Evolutionary conservation across 2,113 vertebrate genomes (phyloP).

Genomic region (Arenaria interpres): DNA sequence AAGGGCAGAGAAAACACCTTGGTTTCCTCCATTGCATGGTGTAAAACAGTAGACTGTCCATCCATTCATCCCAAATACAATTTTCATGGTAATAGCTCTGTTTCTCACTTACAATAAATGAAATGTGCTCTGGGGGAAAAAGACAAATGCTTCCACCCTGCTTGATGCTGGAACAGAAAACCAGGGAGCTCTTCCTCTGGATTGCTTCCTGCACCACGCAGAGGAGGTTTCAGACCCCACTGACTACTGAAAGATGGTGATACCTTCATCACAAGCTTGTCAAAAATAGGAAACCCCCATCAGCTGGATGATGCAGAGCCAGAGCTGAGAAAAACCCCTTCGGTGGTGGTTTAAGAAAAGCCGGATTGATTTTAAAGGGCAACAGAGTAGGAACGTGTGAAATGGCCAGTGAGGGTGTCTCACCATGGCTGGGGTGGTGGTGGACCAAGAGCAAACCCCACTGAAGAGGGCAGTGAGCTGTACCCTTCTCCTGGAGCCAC

Average conservation of each 20-base stretch:
- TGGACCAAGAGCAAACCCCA: not conserved
- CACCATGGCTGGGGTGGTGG: not conserved
- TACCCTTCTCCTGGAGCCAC: not conserved
- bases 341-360: not conserved
- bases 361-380: not conserved
- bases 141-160: not conserved
- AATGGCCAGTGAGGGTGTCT: not conserved
- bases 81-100: not conserved
- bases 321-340: not conserved
- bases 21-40: not conserved
- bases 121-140: not conserved
- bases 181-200: not conserved
- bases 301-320: not conserved
- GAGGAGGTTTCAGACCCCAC: not conserved
- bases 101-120: not conserved
- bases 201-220: not conserved
- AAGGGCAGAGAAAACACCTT: not conserved
- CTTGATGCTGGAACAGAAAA: not conserved
- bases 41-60: not conserved
- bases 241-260: not conserved
- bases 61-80: not conserved
- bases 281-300: accelerated
- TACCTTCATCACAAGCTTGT: not conserved
- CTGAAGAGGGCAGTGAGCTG: not conserved
- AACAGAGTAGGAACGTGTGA: not conserved